Conservation (phyloP, 2,888 invertebrate genomes). For the Caradrina clavipalpis region DNA sequence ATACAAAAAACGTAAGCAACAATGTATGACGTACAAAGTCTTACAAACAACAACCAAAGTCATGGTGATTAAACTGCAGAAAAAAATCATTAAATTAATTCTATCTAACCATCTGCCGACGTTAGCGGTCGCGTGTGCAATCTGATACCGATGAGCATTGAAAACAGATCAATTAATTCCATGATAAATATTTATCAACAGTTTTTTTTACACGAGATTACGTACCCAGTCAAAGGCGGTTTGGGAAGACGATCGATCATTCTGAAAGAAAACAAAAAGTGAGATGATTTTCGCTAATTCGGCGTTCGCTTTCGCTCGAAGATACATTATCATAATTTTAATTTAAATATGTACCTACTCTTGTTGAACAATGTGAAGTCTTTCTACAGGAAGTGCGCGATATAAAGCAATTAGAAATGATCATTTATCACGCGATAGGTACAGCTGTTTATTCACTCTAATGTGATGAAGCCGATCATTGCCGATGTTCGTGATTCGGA, state of each 20-base stretch:
- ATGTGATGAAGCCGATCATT: conserved; percentile 49
- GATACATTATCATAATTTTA: conserved; percentile 48
- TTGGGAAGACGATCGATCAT: conserved; percentile 16
- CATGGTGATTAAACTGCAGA: conserved; percentile 35
- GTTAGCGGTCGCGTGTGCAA: conserved; percentile 50
- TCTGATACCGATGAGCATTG: conserved; percentile 55
- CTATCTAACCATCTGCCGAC: conserved; percentile 47
- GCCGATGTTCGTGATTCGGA: conserved; percentile 41
- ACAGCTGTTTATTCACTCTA: conserved; percentile 49
- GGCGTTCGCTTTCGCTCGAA: conserved; percentile 56
- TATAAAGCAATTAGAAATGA: conserved; percentile 67
- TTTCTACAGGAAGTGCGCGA: conserved; percentile 73
- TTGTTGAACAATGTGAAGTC: conserved; percentile 57
- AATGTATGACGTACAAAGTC: conserved; percentile 5
- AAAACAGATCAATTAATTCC: conserved; percentile 58
- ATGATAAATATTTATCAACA: conserved; percentile 46
- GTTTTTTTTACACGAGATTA: conserved; percentile 35
- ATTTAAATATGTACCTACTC: conserved; percentile 36
- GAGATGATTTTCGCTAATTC: conserved; percentile 30
- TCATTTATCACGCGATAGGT: conserved; percentile 69
- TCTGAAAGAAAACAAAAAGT: conserved; percentile 26
- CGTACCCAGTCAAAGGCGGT: conserved; percentile 32
- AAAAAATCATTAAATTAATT: conserved; percentile 54
- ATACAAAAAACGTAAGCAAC: conserved; percentile 38
- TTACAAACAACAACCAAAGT: conserved; percentile 33